Conservation (phyloP, 2,113 vertebrate species). For the Maccullochella peelii region DNA sequence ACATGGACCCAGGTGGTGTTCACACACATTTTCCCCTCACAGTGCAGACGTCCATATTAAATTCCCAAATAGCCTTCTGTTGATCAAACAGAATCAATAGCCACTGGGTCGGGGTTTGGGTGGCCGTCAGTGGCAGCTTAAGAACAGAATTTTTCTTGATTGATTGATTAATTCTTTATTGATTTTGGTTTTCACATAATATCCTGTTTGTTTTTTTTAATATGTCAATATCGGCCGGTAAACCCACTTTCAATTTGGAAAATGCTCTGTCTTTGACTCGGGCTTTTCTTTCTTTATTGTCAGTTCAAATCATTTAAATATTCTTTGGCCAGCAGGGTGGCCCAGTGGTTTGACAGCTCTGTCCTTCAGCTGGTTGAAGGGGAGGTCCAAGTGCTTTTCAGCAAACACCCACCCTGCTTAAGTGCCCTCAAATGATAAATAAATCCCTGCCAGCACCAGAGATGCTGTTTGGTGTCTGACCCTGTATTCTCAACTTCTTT, state of each 20-base stretch:
- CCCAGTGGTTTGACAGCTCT: background rate
- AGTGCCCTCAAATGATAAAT: conserved; percentile 17
- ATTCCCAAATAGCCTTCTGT: background rate
- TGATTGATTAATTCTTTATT: background rate
- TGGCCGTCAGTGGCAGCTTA: background rate
- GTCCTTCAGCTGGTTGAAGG: conserved; percentile 14
- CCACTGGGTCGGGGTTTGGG: background rate
- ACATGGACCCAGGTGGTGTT: conserved; percentile 22
- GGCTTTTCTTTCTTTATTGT: background rate
- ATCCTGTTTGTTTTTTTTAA: background rate
- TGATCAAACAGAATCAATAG: conserved; percentile 7
- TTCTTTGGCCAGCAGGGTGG: background rate
- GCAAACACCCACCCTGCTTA: background rate
- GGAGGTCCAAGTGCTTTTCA: background rate
- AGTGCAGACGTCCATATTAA: background rate
- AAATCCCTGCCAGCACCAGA: conserved; percentile 1
- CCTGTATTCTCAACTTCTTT: background rate
- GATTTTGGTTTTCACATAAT: background rate
- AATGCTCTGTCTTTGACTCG: background rate
- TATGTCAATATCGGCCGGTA: background rate
- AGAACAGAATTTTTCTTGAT: background rate
- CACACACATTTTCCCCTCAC: conserved; percentile 7
- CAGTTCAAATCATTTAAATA: background rate
- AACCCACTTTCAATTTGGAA: background rate
- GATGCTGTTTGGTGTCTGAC: conserved; percentile 21